A percentile compares a stretch with the other conserved stretches of the same genome.
Conservation (phyloP, 2,888 invertebrate species). For the Hypselothyrea guttata region DNA sequence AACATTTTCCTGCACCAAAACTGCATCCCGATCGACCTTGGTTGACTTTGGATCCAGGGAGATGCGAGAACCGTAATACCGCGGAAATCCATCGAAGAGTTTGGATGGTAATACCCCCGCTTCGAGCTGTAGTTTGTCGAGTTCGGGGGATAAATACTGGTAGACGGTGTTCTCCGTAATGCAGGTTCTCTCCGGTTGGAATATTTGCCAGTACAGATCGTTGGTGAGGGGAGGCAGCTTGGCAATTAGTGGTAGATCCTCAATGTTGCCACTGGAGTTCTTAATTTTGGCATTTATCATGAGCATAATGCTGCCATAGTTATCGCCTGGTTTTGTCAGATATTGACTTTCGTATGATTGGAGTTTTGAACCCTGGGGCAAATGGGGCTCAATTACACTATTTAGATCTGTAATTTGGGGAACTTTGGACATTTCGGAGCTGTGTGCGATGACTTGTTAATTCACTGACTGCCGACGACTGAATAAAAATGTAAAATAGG, state of each 20-base stretch:
- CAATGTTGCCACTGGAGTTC: slow-evolving; percentile 55
- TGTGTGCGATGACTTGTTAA: slow-evolving; percentile 1
- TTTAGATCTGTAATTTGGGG: slow-evolving; percentile 75
- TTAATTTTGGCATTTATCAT: slow-evolving; percentile 79
- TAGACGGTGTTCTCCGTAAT: slow-evolving; percentile 85
- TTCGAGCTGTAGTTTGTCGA: slow-evolving; percentile 83
- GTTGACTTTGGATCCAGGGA: slow-evolving; percentile 75
- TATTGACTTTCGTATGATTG: slow-evolving; percentile 80
- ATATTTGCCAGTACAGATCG: slow-evolving; percentile 83
- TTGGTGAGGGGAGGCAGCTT: slow-evolving; percentile 84
- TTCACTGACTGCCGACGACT: slow-evolving; percentile 8
- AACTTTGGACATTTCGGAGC: slow-evolving; percentile 60
- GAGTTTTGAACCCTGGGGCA: slow-evolving; percentile 73
- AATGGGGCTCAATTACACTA: slow-evolving; percentile 70
- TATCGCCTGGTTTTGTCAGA: slow-evolving; percentile 85
- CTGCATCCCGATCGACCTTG: slow-evolving; percentile 84
- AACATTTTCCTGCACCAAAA: slow-evolving; percentile 85
- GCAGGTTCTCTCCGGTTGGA: slow-evolving; percentile 84
- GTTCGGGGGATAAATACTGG: slow-evolving; percentile 82
- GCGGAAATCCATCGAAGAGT: slow-evolving; percentile 83
- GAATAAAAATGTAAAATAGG: slow-evolving; percentile 26
- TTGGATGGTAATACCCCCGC: slow-evolving; percentile 81
- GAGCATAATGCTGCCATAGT: slow-evolving; percentile 85
- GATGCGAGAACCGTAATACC: slow-evolving; percentile 84
- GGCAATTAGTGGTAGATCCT: slow-evolving; percentile 83